Percentiles rank a stretch among this genome's conserved stretches.
Conservation (phyloP, 2,113 vertebrate species). For the Dendrocopos noguchii region DNA sequence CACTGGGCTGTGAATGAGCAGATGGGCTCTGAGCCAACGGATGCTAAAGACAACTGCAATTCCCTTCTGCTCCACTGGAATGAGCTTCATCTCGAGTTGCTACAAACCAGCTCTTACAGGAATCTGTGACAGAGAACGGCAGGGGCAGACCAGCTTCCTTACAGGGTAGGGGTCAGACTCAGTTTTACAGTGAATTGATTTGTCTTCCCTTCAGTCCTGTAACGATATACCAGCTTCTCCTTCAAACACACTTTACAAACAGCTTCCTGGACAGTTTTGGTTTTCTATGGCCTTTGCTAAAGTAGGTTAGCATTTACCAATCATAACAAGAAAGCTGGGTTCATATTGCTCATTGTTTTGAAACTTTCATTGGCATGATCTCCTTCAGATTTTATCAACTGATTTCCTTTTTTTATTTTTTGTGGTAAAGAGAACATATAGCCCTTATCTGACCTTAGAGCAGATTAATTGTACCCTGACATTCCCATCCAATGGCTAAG, state of each 20-base stretch:
- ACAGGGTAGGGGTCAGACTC: background rate
- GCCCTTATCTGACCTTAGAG: conserved; percentile 1
- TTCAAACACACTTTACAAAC: background rate
- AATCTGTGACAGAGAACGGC: background rate
- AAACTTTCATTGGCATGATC: background rate
- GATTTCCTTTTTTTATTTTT: conserved; percentile 20
- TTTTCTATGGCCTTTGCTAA: conserved; percentile 26
- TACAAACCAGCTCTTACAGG: background rate
- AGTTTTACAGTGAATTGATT: background rate
- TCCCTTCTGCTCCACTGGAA: background rate
- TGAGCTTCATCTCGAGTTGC: background rate
- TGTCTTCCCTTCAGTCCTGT: background rate
- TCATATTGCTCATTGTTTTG: background rate
- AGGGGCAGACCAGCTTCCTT: background rate
- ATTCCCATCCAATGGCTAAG: conserved; percentile 23
- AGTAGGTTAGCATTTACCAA: conserved; percentile 11
- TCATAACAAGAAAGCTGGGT: background rate
- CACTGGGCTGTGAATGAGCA: background rate
- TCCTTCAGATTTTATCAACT: conserved; percentile 19
- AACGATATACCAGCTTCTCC: background rate
- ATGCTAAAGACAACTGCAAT: background rate
- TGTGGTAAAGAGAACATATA: conserved; percentile 24
- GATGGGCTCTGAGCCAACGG: background rate
- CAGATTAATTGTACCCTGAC: conserved; percentile 38
- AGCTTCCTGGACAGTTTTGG: conserved; percentile 7